A percentile compares a stretch with the other conserved stretches of the same genome.
Conservation (phyloP, 2,888 invertebrate species). For the Achlya flavicornis region DNA sequence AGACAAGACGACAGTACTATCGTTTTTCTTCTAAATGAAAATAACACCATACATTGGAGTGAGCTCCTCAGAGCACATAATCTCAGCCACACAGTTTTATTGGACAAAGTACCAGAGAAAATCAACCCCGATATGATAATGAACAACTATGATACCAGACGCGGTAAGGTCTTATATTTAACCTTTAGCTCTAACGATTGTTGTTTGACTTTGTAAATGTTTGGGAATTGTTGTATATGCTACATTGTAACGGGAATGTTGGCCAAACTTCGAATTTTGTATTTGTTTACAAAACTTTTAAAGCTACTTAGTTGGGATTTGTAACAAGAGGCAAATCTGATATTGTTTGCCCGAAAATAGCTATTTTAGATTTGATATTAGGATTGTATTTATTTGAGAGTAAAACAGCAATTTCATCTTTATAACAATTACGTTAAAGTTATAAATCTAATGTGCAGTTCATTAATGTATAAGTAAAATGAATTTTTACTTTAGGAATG, state of each 20-base stretch:
- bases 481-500: constrained; percentile 12
- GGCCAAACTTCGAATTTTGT: background rate
- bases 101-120: constrained; percentile 18
- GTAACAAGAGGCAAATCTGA: background rate
- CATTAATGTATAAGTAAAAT: background rate
- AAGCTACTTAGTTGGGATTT: background rate
- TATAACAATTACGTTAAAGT: no score
- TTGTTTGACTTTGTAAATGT: constrained; percentile 6
- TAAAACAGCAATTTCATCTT: no score
- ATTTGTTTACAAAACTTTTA: background rate
- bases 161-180: constrained; percentile 14
- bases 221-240: background rate
- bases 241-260: constrained; percentile 1
- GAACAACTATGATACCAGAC: constrained; percentile 15
- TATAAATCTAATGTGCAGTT: no score
- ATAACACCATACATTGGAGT: constrained; percentile 21
- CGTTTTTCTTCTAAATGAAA: constrained; percentile 21
- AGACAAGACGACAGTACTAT: constrained; percentile 16
- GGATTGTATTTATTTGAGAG: background rate
- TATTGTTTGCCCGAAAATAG: background rate
- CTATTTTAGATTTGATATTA: background rate
- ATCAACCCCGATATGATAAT: constrained; percentile 20
- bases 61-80: constrained; percentile 18
- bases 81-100: constrained; percentile 22
- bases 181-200: background rate